Base-by-base conservation (phyloP, 2,113 vertebrate genomes). In the Oxyruncus cristatus region DNA sequence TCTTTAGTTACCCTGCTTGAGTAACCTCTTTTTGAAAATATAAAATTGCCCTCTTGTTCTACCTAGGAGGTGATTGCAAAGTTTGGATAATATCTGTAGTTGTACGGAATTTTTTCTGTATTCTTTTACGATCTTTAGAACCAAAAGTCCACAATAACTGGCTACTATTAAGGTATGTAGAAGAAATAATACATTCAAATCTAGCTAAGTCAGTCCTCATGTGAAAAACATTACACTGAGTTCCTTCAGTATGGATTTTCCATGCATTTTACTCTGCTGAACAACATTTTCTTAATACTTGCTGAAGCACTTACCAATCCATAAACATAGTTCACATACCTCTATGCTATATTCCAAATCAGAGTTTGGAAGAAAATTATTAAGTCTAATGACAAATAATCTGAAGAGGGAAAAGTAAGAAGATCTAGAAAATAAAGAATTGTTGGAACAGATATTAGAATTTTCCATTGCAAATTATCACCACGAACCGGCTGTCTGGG, bases 391-490 rank as follows among this genome's bases (percentile, higher is more conserved):
- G 56, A 71, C 62, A 95, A 95, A 85, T 65, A 89, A 96, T 78
- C 84, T 91, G 66, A 87, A 97, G 70, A 71, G 17, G 55, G n/a
- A 94, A 91, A 96, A 95, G 68, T 74, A 94, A 89, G 95, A 94
- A 88, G 68, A 95, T 88, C 92, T 95, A 95, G 95, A 95, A 97
- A 97, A 96, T 89, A 96, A 97, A 95, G 91, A 97, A 95, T 30
- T 70, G 30, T 92, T 97, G 97, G 92, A 97, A 97, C 53, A 96
- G 85, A 97, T 95, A 97, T 95, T 91, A 95, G 96, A 97, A 94
- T 97, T 96, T 97, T 97, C 98, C 96, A 92, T 95, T 95, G 82
- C 95, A 97, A 97, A 97, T 97, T 97, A 97, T 98, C 96, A 73
- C 91, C 78, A 81, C 39, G 83, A 97, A 96, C 96, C 78, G 87